Base-by-base conservation (phyloP, 2,888 invertebrate genomes). In the Pherbina coryleti region DNA sequence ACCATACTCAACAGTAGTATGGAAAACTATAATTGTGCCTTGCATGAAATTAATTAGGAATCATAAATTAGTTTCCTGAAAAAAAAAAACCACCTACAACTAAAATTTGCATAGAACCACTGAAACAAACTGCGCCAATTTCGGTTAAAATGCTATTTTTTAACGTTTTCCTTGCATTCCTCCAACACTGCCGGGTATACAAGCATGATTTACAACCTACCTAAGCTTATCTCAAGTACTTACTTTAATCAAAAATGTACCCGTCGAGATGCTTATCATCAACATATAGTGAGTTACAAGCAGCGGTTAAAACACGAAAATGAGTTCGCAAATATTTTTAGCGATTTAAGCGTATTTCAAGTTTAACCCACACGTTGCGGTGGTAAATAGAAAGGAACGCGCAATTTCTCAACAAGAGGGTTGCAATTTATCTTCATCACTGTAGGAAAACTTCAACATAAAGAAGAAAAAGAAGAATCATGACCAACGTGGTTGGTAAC, bases 371-470 rank as follows among this genome's bases (percentile, higher is more conserved):
- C 60, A 17, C 60, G 34, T n/a, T 8, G 31, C 34, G 11, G 5
- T 34, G 78, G 76, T 78, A 80, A 79, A 80, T n/a, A 5, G 19
- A 28, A 44, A 37, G 19, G 44, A 37, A 37, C 51, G 69, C 79
- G 79, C 82, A 82, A 80, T 82, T 81, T 81, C 77, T 78, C 77
- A 79, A 66, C 31, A 51, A 64, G 78, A 76, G 80, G 82, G 79
- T 78, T 78, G 78, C 76, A 79, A 79, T 82, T 79, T 81, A 79
- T 81, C 69, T 79, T 76, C 81, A 72, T 79, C 74, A 72, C 22
- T 51, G 62, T 31, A 67, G 62, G 69, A 62, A 71, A 62, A 73
- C 73, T 49, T 49, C 5, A 60, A 67, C 49, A 17, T 14, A 31
- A 31, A 60, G 49, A 62, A 64, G 28, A 7, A n/a, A 31, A 31